These are phyloP conservation scores for Nudaria mundana DNA, from an alignment of 2,888 invertebrate species.

Conservation along the genomic window DNA sequence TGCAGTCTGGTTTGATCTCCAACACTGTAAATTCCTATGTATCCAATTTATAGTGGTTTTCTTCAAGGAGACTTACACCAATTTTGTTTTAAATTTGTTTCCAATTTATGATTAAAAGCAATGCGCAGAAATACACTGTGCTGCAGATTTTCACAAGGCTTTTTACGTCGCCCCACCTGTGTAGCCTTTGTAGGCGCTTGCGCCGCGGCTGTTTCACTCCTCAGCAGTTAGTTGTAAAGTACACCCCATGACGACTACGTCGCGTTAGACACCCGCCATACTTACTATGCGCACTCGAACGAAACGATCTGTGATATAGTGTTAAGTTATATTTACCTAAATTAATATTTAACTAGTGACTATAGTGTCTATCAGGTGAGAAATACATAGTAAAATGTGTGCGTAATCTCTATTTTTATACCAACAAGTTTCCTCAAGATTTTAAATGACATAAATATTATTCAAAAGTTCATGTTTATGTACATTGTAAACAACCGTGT, in stretches of 20 bases:
- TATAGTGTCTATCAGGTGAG: slow-evolving; percentile 49
- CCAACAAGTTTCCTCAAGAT: slow-evolving; percentile 29
- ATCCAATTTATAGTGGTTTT: no score
- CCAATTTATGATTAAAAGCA: no score
- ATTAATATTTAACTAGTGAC: slow-evolving; percentile 48
- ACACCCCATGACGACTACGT: slow-evolving; percentile 55
- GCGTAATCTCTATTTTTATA: slow-evolving; percentile 48
- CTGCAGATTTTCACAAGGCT: slow-evolving; percentile 74
- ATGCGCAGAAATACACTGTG: slow-evolving; percentile 26
- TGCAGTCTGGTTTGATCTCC: no score
- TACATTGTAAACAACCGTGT: not conserved
- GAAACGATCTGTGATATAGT: slow-evolving; percentile 76
- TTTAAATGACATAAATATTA: slow-evolving; percentile 28
- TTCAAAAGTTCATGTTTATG: not conserved
- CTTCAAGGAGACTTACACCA: no score
- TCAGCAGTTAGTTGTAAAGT: slow-evolving; percentile 43
- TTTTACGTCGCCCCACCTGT: slow-evolving; percentile 64
- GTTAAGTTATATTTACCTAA: slow-evolving; percentile 65
- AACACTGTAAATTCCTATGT: no score
- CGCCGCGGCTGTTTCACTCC: slow-evolving; percentile 48
- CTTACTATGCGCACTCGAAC: slow-evolving; percentile 61
- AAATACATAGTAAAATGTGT: slow-evolving; percentile 18
- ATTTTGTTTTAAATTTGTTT: no score
- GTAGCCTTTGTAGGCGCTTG: slow-evolving; percentile 51
- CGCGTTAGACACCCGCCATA: slow-evolving; percentile 37